phyloP scores from a whole-genome alignment of 2,888 invertebrate genomes.

The Agrypnus murinus region DNA sequence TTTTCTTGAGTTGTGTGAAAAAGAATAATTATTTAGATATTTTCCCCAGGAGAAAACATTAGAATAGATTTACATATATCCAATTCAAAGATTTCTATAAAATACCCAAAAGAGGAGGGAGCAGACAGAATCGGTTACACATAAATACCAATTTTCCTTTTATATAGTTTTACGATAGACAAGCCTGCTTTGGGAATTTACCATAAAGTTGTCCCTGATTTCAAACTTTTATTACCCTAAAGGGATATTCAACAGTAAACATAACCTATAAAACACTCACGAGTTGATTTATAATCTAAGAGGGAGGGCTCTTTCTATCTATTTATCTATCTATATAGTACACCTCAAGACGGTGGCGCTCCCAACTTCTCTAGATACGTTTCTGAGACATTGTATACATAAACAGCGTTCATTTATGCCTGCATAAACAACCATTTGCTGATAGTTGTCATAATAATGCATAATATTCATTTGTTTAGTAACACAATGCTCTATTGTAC shows the following conservation, averaged over 20 bases:
- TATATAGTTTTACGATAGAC: neutral
- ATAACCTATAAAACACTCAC: conserved; percentile 28
- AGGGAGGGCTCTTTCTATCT: neutral
- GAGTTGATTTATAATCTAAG: conserved; percentile 25
- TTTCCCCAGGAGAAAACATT: no score
- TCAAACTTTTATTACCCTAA: conserved; percentile 30
- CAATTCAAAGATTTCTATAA: neutral
- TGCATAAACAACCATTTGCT: conserved; percentile 14
- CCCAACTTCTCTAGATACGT: neutral
- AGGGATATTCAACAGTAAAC: conserved; percentile 28
- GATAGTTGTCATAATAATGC: conserved; percentile 18
- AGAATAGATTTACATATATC: no score
- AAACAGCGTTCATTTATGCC: neutral
- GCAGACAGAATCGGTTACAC: neutral
- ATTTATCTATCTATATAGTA: no score
- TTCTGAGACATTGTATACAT: no score
- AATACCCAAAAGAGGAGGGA: neutral
- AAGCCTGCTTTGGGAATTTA: conserved; percentile 11
- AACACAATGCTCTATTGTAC: conserved; percentile 26
- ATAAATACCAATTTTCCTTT: neutral
- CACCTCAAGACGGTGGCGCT: conserved; percentile 1
- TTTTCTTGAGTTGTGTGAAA: no score
- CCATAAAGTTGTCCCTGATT: conserved; percentile 24
- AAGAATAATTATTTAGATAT: no score
- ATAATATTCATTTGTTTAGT: conserved; percentile 15